Base-by-base conservation (phyloP, 2,113 vertebrate genomes). In the Heterocephalus glaber region DNA sequence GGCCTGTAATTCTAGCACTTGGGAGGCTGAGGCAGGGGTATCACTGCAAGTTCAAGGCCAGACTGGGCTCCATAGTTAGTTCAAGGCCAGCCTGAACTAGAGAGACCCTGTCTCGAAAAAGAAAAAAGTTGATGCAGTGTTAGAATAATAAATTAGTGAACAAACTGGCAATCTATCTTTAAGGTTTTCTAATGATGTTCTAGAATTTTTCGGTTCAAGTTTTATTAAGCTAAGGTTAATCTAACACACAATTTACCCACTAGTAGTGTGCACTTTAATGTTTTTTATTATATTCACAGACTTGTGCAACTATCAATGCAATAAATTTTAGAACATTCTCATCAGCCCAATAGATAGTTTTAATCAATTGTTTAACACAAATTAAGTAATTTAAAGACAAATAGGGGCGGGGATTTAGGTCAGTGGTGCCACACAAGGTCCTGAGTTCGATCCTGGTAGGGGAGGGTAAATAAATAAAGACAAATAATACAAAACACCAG, bases 201-300 rank as follows among this genome's bases (percentile, higher is more conserved):
- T 89, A 86, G 60, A 89, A n/a, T 85, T 61, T 83, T 80, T 12
- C 47, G 79, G 52, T 70, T 85, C 11, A 92, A 44, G 17, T 90
- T 86, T 93, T 77, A 85, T 65, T 89, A 93, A 82, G 60, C 60
- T 68, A 35, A 5, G 58, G 54, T 91, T 84, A 70, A 92, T 10
- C 49, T 44, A 72, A 54, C 13, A 90, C 49, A 80, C 2, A 86
- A 85, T 58, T 79, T 1, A 41, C 24, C 35, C 65, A 93, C 63
- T 95, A 54, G 76, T 68, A 52, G 4, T n/a, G 2, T 70, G 26
- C 22, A 86, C 30, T n/a, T 79, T 14, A 61, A 61, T 12, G 4
- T 84, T 44, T 70, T 86, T 93, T 49, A 91, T 26, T 93, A 16
- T 26, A 80, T 28, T 83, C 72, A 81, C 1, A 58, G 60, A 54